Percentiles rank a stretch among this genome's conserved stretches.
These are phyloP conservation scores for Polydrusus pterygomalis DNA, from an alignment of 2,888 invertebrate species.

Conservation along the genomic window DNA sequence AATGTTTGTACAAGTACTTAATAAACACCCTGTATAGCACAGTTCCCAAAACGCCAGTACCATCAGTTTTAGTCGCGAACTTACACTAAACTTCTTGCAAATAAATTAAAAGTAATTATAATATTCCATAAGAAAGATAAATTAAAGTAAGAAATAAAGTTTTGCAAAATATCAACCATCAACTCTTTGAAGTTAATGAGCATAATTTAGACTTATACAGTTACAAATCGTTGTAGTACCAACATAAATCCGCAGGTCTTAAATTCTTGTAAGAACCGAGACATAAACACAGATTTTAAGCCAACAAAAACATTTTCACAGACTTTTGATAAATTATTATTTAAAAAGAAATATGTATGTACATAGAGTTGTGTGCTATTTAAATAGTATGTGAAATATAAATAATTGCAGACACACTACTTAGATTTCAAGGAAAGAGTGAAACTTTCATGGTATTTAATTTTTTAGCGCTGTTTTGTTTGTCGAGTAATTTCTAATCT, in stretches of 20 bases:
- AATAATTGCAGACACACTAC: too few species aligned
- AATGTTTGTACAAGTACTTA: too few species aligned
- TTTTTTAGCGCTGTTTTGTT: too few species aligned
- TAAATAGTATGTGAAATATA: conserved; percentile 32
- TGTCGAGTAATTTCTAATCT: too few species aligned
- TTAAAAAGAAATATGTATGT: conserved; percentile 3
- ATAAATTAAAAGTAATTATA: too few species aligned
- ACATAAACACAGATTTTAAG: conserved; percentile 45
- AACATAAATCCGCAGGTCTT: conserved; percentile 4
- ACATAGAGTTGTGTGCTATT: background rate
- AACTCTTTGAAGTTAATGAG: conserved; percentile 41
- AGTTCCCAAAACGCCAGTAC: too few species aligned
- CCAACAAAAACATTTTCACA: conserved; percentile 47
- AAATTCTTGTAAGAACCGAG: conserved; percentile 27
- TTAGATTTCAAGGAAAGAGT: too few species aligned
- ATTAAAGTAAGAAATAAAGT: background rate
- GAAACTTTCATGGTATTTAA: too few species aligned
- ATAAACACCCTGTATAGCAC: too few species aligned
- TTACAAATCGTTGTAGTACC: conserved; percentile 41
- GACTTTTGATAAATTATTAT: conserved; percentile 31
- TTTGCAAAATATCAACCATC: background rate
- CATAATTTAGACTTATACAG: conserved; percentile 28
- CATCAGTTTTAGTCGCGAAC: too few species aligned
- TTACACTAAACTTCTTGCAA: too few species aligned
- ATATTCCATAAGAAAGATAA: background rate